phyloP scores from a whole-genome alignment of 2,113 vertebrate genomes.

The Rhinogobius similis region DNA sequence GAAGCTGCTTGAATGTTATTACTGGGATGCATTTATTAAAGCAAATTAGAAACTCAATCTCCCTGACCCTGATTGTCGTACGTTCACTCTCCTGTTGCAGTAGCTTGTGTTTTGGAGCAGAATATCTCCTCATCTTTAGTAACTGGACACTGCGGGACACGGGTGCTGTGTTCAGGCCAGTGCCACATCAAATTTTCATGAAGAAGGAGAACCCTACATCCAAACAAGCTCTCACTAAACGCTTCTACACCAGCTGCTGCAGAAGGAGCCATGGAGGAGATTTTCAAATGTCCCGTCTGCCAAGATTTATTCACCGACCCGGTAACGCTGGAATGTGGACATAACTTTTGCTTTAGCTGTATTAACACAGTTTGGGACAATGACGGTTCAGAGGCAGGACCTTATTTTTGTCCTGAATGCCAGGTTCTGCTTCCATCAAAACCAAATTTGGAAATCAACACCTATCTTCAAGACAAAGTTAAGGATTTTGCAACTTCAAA shows the following conservation, averaged over 20 bases:
- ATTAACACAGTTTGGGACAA: constrained; percentile 74
- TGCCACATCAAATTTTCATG: constrained; percentile 68
- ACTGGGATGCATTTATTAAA: background rate
- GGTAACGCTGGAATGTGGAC: constrained; percentile 69
- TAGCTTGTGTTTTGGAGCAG: constrained; percentile 29
- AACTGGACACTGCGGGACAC: constrained; percentile 59
- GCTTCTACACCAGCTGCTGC: constrained; percentile 23
- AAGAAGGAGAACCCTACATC: constrained; percentile 30
- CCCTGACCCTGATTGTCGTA: constrained; percentile 7
- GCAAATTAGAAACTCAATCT: background rate
- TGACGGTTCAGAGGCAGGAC: constrained; percentile 45
- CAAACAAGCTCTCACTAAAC: constrained; percentile 15
- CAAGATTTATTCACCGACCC: constrained; percentile 71
- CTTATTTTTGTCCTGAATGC: constrained; percentile 78
- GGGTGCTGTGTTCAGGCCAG: too few relatives aligned
- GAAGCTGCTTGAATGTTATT: background rate
- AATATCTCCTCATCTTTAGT: constrained; percentile 49
- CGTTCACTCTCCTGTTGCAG: constrained; percentile 12
- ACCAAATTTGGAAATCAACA: constrained; percentile 62
- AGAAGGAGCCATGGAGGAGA: constrained; percentile 59
- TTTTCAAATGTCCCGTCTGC: constrained; percentile 75
- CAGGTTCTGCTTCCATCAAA: constrained; percentile 70
- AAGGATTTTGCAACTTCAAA: constrained; percentile 33
- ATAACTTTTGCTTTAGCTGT: constrained; percentile 75
- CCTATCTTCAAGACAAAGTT: constrained; percentile 59